Evolutionary conservation across 2,113 vertebrate genomes (phyloP).

Genomic region (rat (Rattus norvegicus)): DNA sequence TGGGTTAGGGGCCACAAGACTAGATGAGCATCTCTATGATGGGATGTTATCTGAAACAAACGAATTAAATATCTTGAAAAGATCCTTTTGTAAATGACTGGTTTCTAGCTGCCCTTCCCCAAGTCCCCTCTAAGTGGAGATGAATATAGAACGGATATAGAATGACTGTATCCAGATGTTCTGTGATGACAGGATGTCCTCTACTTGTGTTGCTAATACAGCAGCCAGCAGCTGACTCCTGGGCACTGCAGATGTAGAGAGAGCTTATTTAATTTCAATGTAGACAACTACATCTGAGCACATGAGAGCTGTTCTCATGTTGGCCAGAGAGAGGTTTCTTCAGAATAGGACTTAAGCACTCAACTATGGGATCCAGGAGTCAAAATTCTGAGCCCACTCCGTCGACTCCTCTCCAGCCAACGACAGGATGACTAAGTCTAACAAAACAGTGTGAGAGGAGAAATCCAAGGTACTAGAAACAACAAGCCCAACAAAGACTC

Average conservation of each 20-base stretch:
- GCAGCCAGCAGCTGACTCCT: background rate
- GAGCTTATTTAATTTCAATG: background rate
- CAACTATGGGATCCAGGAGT: background rate
- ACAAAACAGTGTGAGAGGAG: background rate
- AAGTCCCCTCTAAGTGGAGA: background rate
- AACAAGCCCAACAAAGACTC: background rate
- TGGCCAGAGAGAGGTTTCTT: background rate
- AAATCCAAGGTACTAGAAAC: background rate
- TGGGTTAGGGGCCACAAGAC: background rate
- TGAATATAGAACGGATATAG: background rate
- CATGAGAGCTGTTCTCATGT: background rate
- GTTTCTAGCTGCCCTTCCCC: background rate
- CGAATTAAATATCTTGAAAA: background rate
- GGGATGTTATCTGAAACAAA: background rate
- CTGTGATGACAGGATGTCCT: background rate
- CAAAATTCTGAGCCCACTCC: background rate
- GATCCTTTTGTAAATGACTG: background rate
- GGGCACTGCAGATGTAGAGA: background rate
- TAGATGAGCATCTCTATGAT: background rate
- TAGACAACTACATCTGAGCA: background rate
- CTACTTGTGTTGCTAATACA: rapidly evolving
- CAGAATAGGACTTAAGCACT: background rate
- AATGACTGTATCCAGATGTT: background rate
- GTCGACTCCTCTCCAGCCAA: background rate
- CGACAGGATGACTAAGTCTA: background rate